Conservation (phyloP, 2,888 invertebrate genomes). For the Lepidochitona cinerea region DNA sequence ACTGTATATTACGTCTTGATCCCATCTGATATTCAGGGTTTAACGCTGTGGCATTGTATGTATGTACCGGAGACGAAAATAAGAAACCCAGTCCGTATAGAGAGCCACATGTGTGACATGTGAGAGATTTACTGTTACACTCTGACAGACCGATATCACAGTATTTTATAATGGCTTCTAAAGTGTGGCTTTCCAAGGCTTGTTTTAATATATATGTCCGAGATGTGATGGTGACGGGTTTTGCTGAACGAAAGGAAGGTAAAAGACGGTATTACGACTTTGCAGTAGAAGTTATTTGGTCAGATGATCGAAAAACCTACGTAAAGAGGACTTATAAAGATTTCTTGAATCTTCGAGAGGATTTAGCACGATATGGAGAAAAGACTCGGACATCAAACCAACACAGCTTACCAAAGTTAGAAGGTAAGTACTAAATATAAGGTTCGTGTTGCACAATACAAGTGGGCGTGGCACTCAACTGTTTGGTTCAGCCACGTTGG, state of each 20-base stretch:
- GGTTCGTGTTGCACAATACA: not conserved
- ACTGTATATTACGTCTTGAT: no score
- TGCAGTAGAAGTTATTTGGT: slow-evolving; percentile 43
- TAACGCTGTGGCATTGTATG: no score
- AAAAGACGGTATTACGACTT: slow-evolving; percentile 39
- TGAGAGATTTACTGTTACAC: no score
- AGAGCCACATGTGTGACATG: no score
- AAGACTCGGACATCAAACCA: no score
- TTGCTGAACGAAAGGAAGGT: slow-evolving; percentile 36
- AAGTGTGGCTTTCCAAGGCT: slow-evolving; percentile 18
- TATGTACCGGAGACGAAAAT: no score
- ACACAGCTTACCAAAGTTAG: not conserved
- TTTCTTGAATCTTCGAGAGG: slow-evolving; percentile 15
- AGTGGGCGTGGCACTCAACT: no score
- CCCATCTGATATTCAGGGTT: no score
- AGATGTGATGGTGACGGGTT: slow-evolving; percentile 38
- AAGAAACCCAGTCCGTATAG: no score
- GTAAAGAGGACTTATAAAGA: slow-evolving; percentile 42
- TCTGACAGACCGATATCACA: no score
- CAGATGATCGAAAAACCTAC: slow-evolving; percentile 37
- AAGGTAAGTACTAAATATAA: not conserved
- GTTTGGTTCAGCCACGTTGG: no score
- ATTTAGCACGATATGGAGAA: not conserved
- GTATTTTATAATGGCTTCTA: slow-evolving; percentile 22
- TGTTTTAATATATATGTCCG: slow-evolving; percentile 31